Percentiles rank a stretch among this genome's conserved stretches.
phyloP scores from a whole-genome alignment of 30 jellyfish, hydroid and myxozoan species.

The Catostylus mosaicus region DNA sequence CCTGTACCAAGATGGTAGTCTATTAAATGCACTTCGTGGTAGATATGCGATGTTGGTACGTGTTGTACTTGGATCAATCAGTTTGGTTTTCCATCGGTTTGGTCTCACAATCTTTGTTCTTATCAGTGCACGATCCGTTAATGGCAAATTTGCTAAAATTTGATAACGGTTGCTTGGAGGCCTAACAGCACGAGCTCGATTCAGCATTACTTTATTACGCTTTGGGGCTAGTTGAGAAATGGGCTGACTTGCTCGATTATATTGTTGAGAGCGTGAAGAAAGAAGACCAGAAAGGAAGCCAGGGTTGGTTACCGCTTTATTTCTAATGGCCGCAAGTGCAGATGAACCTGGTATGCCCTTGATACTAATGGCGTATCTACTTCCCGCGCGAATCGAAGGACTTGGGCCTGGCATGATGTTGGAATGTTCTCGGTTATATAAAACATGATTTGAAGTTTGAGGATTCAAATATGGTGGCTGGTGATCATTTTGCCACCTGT shows the following conservation, averaged over 20 bases:
- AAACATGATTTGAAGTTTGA: background rate
- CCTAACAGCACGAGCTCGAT: background rate
- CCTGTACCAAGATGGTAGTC: constrained; percentile 80
- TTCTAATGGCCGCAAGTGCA: constrained; percentile 53
- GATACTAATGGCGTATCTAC: constrained; percentile 57
- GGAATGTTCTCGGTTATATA: background rate
- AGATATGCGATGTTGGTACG: constrained; percentile 53
- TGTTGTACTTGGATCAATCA: constrained; percentile 30
- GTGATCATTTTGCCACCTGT: background rate
- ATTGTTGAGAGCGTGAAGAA: constrained; percentile 43
- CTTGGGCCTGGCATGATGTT: background rate
- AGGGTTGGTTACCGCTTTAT: constrained; percentile 53
- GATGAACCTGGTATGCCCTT: constrained; percentile 66
- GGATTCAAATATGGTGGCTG: background rate
- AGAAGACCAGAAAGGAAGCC: constrained; percentile 53
- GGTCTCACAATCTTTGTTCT: constrained; percentile 82
- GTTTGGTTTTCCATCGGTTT: background rate
- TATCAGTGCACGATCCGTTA: constrained; percentile 90
- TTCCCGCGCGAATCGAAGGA: constrained; percentile 39
- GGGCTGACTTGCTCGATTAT: background rate
- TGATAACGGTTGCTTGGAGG: constrained; percentile 9
- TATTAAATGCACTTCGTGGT: constrained; percentile 50
- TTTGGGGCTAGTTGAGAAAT: constrained; percentile 9
- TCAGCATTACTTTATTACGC: constrained; percentile 1
- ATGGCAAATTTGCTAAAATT: constrained; percentile 71